These are phyloP conservation scores for Eufriesea mexicana DNA, from an alignment of 1,140 invertebrate genomes.

Conservation along the genomic window DNA sequence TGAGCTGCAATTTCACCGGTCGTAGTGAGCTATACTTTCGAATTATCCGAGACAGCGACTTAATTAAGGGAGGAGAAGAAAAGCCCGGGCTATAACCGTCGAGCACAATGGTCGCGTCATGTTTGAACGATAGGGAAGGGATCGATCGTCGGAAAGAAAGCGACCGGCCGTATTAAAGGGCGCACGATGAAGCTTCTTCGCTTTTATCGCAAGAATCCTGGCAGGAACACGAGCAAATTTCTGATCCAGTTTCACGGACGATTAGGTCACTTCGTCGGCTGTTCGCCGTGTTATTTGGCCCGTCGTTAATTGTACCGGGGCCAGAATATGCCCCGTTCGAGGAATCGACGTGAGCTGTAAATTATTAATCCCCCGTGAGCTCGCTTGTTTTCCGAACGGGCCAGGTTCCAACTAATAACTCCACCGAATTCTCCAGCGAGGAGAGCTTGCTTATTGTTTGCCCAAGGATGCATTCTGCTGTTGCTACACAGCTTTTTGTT, in stretches of 20 bases:
- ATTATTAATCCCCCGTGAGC: conserved; percentile 27
- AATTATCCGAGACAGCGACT: conserved; percentile 14
- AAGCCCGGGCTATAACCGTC: conserved; percentile 36
- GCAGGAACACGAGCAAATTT: conserved; percentile 19
- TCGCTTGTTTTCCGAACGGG: too few species aligned
- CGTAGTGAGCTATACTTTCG: neutral
- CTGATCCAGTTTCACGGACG: conserved; percentile 22
- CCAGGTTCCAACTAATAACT: conserved; percentile 38
- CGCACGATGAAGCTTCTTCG: conserved; percentile 9
- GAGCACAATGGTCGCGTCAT: conserved; percentile 29
- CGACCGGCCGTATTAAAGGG: neutral
- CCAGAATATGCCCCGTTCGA: neutral
- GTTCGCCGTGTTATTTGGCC: neutral
- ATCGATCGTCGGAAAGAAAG: conserved; percentile 41
- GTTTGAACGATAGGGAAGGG: conserved; percentile 8
- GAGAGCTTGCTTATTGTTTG: too few species aligned
- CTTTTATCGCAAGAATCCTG: conserved; percentile 1
- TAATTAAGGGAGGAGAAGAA: conserved; percentile 33
- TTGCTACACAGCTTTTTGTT: too few species aligned
- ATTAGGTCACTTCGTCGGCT: conserved; percentile 15
- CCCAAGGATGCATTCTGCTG: too few species aligned
- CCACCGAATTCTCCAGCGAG: neutral
- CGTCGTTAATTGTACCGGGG: conserved; percentile 32
- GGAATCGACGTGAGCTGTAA: neutral
- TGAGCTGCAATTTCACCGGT: neutral